A percentile compares a stretch with the other conserved stretches of the same genome.
These are phyloP conservation scores for Poecilia velifera DNA, from an alignment of 2,797 vertebrate genomes.

Conservation along the genomic window DNA sequence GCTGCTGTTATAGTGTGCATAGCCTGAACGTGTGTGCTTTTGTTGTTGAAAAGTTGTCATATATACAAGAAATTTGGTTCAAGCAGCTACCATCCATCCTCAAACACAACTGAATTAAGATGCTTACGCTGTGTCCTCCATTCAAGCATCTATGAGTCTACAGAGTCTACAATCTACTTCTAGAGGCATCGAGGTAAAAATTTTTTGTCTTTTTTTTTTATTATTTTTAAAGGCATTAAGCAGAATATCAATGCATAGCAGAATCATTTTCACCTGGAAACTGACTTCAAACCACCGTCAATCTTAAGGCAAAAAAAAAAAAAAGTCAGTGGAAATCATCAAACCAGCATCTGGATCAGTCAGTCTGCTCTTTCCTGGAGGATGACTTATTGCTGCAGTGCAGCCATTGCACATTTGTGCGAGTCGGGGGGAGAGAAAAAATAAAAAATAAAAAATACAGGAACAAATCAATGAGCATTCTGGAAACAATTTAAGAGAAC, in stretches of 20 bases:
- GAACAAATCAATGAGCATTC: neutral
- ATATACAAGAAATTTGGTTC: constrained; percentile 73
- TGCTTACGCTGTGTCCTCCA: constrained; percentile 83
- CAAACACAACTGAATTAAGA: constrained; percentile 67
- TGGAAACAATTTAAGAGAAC: constrained; percentile 8
- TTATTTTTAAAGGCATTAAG: constrained; percentile 90
- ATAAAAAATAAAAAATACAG: neutral
- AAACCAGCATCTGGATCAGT: constrained; percentile 41
- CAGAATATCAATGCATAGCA: constrained; percentile 95
- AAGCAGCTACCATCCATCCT: constrained; percentile 48
- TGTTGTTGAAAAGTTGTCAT: constrained; percentile 76
- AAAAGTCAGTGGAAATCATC: constrained; percentile 66
- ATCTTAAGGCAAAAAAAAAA: constrained; percentile 67
- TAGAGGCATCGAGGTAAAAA: constrained; percentile 91
- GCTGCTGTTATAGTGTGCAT: constrained; percentile 85
- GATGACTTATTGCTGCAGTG: constrained; percentile 54
- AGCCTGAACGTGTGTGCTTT: constrained; percentile 87
- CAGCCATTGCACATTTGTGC: constrained; percentile 36
- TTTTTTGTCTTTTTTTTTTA: constrained; percentile 52
- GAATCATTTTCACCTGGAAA: constrained; percentile 74
- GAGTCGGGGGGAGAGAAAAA: neutral
- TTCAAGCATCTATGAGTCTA: constrained; percentile 83
- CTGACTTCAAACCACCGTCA: constrained; percentile 78
- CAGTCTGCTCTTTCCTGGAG: constrained; percentile 8
- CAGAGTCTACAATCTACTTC: constrained; percentile 84